Evolutionary conservation across 2,888 invertebrate genomes (phyloP).

Genomic region (Acleris cristana): DNA sequence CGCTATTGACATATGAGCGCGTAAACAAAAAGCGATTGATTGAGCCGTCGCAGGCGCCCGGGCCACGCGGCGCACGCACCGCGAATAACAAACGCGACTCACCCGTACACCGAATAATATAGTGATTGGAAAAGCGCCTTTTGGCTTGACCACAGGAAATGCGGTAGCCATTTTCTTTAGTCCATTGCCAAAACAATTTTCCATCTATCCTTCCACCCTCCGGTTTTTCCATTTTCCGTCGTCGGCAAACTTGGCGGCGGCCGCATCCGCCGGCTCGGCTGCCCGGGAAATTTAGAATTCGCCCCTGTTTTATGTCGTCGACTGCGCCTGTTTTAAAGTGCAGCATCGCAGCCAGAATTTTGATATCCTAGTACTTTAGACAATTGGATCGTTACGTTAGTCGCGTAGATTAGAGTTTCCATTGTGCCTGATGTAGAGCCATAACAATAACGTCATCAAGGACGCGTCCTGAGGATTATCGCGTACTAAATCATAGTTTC

Average conservation of each 20-base stretch:
- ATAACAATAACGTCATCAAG: constrained; percentile 45
- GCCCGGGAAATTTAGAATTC: constrained; percentile 59
- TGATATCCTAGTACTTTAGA: constrained; percentile 51
- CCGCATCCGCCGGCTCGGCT: constrained; percentile 56
- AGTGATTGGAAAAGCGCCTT: constrained; percentile 75
- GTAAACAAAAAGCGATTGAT: constrained; percentile 49
- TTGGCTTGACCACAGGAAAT: constrained; percentile 82
- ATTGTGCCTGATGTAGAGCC: constrained; percentile 36
- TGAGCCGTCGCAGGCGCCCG: constrained; percentile 40
- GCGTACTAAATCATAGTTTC: constrained; percentile 76
- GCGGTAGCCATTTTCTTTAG: constrained; percentile 73
- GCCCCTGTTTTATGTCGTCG: constrained; percentile 48
- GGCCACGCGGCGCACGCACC: constrained; percentile 50
- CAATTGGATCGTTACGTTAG: constrained; percentile 44
- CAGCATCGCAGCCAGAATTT: constrained; percentile 49
- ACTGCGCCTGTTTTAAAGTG: constrained; percentile 45
- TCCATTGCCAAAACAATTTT: constrained; percentile 76
- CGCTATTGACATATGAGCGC: constrained; percentile 39
- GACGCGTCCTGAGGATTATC: constrained; percentile 51
- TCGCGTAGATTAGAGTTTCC: constrained; percentile 24
- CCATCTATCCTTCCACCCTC: constrained; percentile 67
- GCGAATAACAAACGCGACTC: constrained; percentile 59
- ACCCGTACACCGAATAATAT: constrained; percentile 56
- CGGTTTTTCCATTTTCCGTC: constrained; percentile 73
- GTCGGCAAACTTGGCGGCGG: constrained; percentile 68